phyloP scores from a whole-genome alignment of 2,888 invertebrate species.

The Agrilus cyanescens region DNA sequence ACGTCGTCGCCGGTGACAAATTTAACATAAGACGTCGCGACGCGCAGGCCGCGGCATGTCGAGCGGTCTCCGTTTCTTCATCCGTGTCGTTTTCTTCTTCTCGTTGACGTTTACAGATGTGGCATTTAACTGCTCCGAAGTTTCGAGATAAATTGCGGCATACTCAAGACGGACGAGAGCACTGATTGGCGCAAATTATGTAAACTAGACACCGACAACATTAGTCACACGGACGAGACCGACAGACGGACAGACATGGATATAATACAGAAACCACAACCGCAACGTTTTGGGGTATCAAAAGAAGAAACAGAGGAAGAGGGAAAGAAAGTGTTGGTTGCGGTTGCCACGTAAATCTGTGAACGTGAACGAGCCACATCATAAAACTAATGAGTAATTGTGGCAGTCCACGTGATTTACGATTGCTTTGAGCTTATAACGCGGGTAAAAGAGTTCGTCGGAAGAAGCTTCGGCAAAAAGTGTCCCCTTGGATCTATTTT shows the following conservation, averaged over 20 bases:
- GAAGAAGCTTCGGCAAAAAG: too few species aligned
- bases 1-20: too few species aligned
- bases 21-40: too few species aligned
- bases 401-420: slow-evolving; percentile 25
- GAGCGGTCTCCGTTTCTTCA: too few species aligned
- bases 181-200: slow-evolving; percentile 36
- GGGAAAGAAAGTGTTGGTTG: neutral
- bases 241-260: slow-evolving; percentile 12
- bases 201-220: slow-evolving; percentile 25
- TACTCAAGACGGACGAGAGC: slow-evolving; percentile 29
- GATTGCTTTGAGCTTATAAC: slow-evolving; percentile 23
- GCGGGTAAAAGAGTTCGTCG: too few species aligned
- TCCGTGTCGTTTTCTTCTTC: too few species aligned
- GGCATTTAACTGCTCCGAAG: slow-evolving; percentile 32
- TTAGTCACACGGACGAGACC: slow-evolving; percentile 24
- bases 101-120: slow-evolving; percentile 33
- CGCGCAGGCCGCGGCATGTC: too few species aligned
- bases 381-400: slow-evolving; percentile 28
- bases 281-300: neutral
- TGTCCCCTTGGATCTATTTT: too few species aligned
- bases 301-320: slow-evolving; percentile 5
- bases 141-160: slow-evolving; percentile 30
- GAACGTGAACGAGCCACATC: slow-evolving; percentile 20
- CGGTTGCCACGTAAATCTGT: neutral
- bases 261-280: neutral